phyloP scores from a whole-genome alignment of 2,113 vertebrate species.

The Mesocricetus auratus region DNA sequence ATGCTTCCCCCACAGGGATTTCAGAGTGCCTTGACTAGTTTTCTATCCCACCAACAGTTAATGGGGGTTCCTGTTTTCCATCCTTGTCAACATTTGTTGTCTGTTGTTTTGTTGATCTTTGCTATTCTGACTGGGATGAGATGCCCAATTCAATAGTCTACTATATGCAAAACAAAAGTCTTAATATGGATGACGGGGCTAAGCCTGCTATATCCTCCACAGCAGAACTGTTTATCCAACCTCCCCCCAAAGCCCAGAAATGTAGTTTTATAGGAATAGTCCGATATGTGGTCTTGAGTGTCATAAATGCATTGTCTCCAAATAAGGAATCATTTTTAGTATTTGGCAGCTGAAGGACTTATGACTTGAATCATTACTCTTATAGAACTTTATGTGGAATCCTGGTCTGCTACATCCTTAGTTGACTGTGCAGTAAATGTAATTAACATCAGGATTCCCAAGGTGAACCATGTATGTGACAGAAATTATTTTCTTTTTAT shows the following conservation, averaged over 20 bases:
- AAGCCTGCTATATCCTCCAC: not conserved
- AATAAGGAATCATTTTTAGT: conserved; percentile 25
- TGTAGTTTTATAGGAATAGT: not conserved
- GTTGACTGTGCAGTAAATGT: not conserved
- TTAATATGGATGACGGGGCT: not conserved
- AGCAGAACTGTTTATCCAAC: not conserved
- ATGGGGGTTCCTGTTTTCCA: not conserved
- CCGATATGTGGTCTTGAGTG: conserved; percentile 29
- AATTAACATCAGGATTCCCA: not conserved
- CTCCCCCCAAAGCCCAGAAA: conserved; percentile 14
- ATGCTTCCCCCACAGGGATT: not conserved
- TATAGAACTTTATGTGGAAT: conserved; percentile 22
- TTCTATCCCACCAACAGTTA: not conserved
- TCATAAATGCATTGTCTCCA: conserved; percentile 35
- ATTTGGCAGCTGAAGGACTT: conserved; percentile 34
- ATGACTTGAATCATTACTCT: not conserved
- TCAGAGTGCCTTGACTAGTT: not conserved
- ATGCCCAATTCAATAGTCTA: not conserved
- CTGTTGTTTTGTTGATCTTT: not conserved
- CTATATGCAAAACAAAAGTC: not conserved
- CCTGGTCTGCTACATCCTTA: not conserved
- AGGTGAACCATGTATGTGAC: not conserved
- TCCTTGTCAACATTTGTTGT: not conserved
- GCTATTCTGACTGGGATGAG: not conserved
- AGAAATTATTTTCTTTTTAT: conserved; percentile 41